Base-by-base conservation (phyloP, 2,888 invertebrate species). In the Ectemnius cavifrons region DNA sequence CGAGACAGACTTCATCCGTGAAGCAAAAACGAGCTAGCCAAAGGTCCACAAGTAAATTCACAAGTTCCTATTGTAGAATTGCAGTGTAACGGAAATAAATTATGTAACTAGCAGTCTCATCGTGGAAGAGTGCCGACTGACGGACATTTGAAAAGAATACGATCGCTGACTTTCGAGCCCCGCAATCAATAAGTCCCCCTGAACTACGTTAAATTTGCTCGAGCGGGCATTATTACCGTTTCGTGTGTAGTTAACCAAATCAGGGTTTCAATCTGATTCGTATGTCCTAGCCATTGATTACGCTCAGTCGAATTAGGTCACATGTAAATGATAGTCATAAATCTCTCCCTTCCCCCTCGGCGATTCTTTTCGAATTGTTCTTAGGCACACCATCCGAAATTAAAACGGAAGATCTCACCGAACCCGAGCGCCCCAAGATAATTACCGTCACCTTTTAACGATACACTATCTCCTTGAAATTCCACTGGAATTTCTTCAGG, bases 301-400 rank as follows among this genome's bases (percentile, higher is more conserved):
- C 77, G 68, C 75, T 64, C 71, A 28, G 65, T 78, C 79, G 79
- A 84, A 86, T 85, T 85, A 80, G 84, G 85, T 85, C 84, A 82
- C 80, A 84, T 85, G 84, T 85, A 83, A 85, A 85, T 85, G 82
- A 81, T 79, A 81, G 63, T 67, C 84, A 77, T 82, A 83, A 84
- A 83, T 84, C 82, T 84, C 62, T 75, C 63, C 62, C 58, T 75
- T 52, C 71, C 75, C 63, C 71, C 63, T 63, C 61, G 20, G 63
- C 6, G 16, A 73, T 76, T 73, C 63, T 72, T 81, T 73, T 80
- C 65, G 59, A 71, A 78, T 73, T 67, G 75, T 75, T 60, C 58
- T 46, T 28, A 23, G 56, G 63, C 71, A 75, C 69, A 77, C 71
- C 61, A 69, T 58, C 46, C 60, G 69, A 65, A 75, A 82, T 78